phyloP scores from a whole-genome alignment of 2,113 vertebrate genomes.

The Ailurus styani region DNA sequence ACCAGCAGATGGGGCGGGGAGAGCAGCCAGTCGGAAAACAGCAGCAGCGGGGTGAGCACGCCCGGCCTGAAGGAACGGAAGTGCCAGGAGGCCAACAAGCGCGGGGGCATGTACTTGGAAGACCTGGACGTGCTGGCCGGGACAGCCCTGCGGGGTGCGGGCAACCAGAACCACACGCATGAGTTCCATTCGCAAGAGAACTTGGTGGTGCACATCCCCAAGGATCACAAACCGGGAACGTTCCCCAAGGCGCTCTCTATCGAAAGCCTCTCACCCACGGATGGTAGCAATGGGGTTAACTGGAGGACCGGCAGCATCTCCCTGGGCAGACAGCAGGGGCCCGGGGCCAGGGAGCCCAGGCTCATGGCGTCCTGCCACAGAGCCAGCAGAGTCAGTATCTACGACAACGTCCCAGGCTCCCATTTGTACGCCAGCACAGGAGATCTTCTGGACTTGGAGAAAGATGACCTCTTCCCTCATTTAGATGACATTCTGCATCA shows the following conservation, averaged over 20 bases:
- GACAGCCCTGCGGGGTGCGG: conserved; percentile 77
- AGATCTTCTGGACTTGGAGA: conserved; percentile 93
- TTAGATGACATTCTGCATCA: conserved; percentile 95
- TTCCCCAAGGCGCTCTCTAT: conserved; percentile 98
- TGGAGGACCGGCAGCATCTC: conserved; percentile 89
- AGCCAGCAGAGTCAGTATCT: conserved; percentile 83
- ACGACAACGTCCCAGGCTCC: conserved; percentile 95
- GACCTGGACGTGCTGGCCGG: conserved; percentile 89
- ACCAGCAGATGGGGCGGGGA: conserved; percentile 84
- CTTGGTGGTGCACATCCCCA: conserved; percentile 93
- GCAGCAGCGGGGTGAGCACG: conserved; percentile 86
- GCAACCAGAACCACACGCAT: conserved; percentile 85
- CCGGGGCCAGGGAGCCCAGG: conserved; percentile 80
- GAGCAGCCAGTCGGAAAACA: conserved; percentile 85
- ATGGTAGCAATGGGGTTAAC: conserved; percentile 79
- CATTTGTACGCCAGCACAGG: conserved; percentile 97
- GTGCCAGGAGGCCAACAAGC: conserved; percentile 87
- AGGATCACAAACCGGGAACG: conserved; percentile 97
- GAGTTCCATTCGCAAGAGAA: conserved; percentile 95
- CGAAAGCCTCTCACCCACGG: conserved; percentile 90
- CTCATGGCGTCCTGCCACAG: conserved; percentile 86
- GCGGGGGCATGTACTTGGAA: conserved; percentile 93
- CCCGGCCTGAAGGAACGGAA: conserved; percentile 88
- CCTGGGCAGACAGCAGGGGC: conserved; percentile 78
- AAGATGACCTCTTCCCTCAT: conserved; percentile 92